These are phyloP conservation scores for Zosterops pallidus DNA, from an alignment of 2,113 vertebrate species.

Conservation along the genomic window DNA sequence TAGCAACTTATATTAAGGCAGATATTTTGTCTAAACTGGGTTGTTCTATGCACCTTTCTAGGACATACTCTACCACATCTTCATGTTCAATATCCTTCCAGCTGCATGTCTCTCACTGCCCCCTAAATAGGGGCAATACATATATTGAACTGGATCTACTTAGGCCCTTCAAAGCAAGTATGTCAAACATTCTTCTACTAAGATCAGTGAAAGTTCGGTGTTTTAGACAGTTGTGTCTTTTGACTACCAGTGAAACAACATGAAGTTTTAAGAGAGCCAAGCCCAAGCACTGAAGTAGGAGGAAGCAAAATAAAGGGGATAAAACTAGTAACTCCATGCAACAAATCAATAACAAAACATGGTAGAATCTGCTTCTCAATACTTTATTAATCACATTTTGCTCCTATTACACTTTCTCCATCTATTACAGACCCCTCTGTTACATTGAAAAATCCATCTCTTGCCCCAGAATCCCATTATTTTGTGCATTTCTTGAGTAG, in stretches of 20 bases:
- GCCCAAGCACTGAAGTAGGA: background rate
- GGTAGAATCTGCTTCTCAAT: background rate
- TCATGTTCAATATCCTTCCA: background rate
- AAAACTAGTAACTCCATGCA: background rate
- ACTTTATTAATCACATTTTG: background rate
- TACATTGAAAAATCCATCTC: background rate
- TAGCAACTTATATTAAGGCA: background rate
- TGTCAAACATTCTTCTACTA: background rate
- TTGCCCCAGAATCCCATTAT: background rate
- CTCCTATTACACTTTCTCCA: background rate
- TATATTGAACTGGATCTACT: background rate
- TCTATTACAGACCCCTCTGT: background rate
- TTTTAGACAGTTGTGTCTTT: background rate
- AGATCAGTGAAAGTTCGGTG: background rate
- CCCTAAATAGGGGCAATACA: background rate
- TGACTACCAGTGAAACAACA: background rate
- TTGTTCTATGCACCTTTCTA: background rate
- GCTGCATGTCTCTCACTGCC: background rate
- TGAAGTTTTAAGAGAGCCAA: background rate
- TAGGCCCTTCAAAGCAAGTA: background rate
- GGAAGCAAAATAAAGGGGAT: background rate
- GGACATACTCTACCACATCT: background rate
- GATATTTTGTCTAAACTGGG: background rate
- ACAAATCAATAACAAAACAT: background rate
- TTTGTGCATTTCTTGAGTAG: background rate